A percentile compares a stretch with the other conserved stretches of the same genome.
Evolutionary conservation across 2,797 vertebrate genomes (phyloP).

Genomic region (Eurystomus glaucurus): DNA sequence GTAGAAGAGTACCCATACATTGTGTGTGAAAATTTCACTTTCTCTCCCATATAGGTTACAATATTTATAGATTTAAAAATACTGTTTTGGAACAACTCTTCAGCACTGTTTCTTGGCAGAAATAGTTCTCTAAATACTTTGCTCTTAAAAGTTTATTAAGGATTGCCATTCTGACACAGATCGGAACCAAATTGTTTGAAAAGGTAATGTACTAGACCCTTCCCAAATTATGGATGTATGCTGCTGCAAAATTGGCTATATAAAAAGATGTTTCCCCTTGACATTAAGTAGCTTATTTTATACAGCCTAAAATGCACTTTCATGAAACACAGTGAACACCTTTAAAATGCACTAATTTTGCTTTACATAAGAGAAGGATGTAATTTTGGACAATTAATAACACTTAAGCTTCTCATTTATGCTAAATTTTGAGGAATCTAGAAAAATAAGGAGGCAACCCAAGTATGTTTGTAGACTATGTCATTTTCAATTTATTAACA

Average conservation of each 20-base stretch:
- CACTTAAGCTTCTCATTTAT: background rate
- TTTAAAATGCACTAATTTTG: background rate
- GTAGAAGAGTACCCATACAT: background rate
- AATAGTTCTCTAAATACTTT: background rate
- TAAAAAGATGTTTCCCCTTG: background rate
- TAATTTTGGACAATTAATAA: conserved; percentile 7
- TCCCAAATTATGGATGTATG: background rate
- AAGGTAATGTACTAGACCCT: background rate
- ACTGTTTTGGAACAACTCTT: background rate
- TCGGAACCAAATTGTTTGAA: background rate
- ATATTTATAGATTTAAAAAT: background rate
- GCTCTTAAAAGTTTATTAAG: background rate
- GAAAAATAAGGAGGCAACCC: background rate
- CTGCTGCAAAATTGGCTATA: background rate
- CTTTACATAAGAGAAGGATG: background rate
- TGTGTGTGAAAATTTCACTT: background rate
- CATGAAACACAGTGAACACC: background rate
- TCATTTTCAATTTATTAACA: conserved; percentile 27
- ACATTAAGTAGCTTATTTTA: background rate
- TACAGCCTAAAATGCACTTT: background rate
- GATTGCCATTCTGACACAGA: background rate
- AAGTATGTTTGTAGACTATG: background rate
- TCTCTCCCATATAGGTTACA: accelerated
- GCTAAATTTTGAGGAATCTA: background rate
- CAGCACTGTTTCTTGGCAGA: background rate